Evolutionary conservation across 2,888 invertebrate genomes (phyloP).

Genomic region (Rhodophaea formosa): DNA sequence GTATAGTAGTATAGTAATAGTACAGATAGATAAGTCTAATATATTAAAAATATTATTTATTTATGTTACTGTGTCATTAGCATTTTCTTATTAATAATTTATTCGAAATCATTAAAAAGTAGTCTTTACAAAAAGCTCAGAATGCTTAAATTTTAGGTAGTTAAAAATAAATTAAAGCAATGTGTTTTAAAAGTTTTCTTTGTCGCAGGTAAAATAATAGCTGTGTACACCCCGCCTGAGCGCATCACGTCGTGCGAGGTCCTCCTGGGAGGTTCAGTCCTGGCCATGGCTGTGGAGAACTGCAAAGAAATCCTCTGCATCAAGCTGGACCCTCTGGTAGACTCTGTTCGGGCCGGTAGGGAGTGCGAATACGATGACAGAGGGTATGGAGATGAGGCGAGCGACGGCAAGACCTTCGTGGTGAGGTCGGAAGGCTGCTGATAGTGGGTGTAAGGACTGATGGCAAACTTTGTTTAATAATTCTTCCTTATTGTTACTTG

Average conservation of each 20-base stretch:
- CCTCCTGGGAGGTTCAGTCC: constrained; percentile 85
- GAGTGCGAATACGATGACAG: constrained; percentile 80
- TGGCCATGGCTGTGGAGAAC: constrained; percentile 86
- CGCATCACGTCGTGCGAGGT: constrained; percentile 89
- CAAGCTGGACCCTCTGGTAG: constrained; percentile 71
- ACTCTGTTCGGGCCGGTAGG: constrained; percentile 56
- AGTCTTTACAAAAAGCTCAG: too few species aligned
- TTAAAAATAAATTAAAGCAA: too few species aligned
- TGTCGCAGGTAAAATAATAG: constrained; percentile 89
- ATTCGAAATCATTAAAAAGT: too few species aligned
- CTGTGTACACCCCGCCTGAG: constrained; percentile 89
- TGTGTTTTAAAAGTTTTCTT: too few species aligned
- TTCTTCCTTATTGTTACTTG: too few species aligned
- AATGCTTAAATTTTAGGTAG: too few species aligned
- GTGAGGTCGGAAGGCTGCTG: constrained; percentile 71
- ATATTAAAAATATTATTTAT: too few species aligned
- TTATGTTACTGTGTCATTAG: too few species aligned
- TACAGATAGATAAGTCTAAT: too few species aligned
- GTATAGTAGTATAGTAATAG: too few species aligned
- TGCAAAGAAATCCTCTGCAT: constrained; percentile 84
- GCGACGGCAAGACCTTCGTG: constrained; percentile 74
- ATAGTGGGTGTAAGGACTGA: constrained; percentile 40
- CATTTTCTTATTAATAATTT: too few species aligned
- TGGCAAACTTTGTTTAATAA: not conserved
- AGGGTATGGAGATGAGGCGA: constrained; percentile 56